Evolutionary conservation across 2,797 vertebrate species (phyloP).

Genomic region (Fratercula arctica): DNA sequence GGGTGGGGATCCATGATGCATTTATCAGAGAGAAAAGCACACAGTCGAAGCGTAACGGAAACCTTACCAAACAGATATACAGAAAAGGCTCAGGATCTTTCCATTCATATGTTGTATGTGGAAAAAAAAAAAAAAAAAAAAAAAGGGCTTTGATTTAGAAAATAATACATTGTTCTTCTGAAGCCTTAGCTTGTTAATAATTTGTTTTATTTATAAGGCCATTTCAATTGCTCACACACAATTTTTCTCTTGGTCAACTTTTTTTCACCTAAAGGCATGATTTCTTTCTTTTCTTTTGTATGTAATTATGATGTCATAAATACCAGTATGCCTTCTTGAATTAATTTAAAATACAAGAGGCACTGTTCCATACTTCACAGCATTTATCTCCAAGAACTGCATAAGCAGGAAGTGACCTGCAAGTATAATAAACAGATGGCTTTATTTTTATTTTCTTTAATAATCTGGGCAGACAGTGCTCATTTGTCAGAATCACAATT

Average conservation of each 20-base stretch:
- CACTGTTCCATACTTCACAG: not conserved
- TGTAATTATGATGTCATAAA: not conserved
- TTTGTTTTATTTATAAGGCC: not conserved
- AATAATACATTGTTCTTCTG: not conserved
- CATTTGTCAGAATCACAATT: not conserved
- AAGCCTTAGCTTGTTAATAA: not conserved
- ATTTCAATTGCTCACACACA: not conserved
- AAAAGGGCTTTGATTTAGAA: not conserved
- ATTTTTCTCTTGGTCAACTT: not conserved
- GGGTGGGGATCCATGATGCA: not conserved
- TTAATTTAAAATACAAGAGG: not conserved
- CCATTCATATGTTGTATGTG: not conserved
- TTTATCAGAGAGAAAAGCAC: not conserved
- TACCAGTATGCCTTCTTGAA: not conserved
- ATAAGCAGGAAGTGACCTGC: not conserved
- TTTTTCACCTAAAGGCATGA: not conserved
- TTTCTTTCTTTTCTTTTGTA: not conserved
- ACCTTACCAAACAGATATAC: not conserved
- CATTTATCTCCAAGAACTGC: slow-evolving; percentile 11
- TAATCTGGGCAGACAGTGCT: not conserved
- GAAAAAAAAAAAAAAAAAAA: not conserved
- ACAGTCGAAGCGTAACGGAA: not conserved
- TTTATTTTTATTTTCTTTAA: slow-evolving; percentile 37
- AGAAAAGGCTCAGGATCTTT: not conserved
- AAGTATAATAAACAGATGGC: slow-evolving; percentile 11